Base-by-base conservation (phyloP, 2,797 vertebrate genomes). In the Alauda arvensis region DNA sequence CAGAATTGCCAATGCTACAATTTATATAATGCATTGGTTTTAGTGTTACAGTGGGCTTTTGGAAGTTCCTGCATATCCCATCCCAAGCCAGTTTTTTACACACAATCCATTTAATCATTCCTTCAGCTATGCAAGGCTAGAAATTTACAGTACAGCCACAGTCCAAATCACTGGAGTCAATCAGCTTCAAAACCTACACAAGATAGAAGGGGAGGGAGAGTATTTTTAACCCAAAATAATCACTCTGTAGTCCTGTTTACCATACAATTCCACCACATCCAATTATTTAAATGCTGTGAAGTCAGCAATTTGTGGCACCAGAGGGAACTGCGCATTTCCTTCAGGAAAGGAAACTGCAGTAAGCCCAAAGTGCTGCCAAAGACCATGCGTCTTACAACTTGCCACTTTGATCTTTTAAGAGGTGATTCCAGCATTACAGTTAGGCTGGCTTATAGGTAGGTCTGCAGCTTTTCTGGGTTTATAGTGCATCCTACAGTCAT, bases 171-270 rank as follows among this genome's bases (percentile, higher is more conserved):
- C 18, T 45, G 45, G 4, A 83, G 20, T 67, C 23, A 29, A 59
- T 46, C 67, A 53, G 53, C 42, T 78, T 78, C 76, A 81, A 85
- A 83, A 76, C 14, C 48, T 57, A 53, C 10, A 68, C 13, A 88
- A 71, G 33, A 40, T 14, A 66, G 34, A 86, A 79, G 18, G 8
- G 33, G 19, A 62, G 5, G 16, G 8, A 67, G 19, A 66, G 8
- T 74, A 74, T 55, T 94, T 92, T 87, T 45, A 74, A 80, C 26
- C 14, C 81, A 43, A 85, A 91, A 71, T 10, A 85, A 85, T 65
- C 48, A 62, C 48, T 78, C 33, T 26, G 29, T 55, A 89, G 67
- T 72, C 24, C 51, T 78, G 65, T 77, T 83, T 78, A 78, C 45
- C 76, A 55, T 23, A 59, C 48, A 86, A 25, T 42, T 77, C 31